phyloP scores from a whole-genome alignment of 2,113 vertebrate genomes.

The Microtus montanus region DNA sequence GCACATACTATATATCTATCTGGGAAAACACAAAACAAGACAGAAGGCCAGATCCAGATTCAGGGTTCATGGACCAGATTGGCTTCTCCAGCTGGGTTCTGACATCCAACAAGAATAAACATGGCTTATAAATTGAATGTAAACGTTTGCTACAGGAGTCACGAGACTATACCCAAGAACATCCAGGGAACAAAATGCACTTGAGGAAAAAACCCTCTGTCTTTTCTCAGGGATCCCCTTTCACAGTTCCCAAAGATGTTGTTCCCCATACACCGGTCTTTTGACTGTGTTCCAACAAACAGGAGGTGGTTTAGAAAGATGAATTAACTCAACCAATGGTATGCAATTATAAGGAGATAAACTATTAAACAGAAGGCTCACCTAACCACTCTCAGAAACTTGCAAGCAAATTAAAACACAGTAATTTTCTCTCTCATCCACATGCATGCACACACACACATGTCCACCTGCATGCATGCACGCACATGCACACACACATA shows the following conservation, averaged over 20 bases:
- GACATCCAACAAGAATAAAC: neutral
- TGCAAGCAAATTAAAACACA: neutral
- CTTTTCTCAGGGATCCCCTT: neutral
- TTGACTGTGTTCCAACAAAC: neutral
- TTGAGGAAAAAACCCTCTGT: neutral
- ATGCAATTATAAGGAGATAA: neutral
- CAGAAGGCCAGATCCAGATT: neutral
- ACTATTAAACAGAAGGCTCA: neutral
- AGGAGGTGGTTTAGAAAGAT: neutral
- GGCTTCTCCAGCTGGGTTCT: neutral
- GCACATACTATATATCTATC: neutral
- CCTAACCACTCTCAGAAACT: neutral
- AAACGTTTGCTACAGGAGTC: neutral
- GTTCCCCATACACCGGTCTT: neutral
- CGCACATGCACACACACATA: neutral
- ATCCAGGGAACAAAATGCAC: neutral
- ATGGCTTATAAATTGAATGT: neutral
- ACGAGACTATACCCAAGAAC: neutral
- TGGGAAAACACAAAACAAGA: neutral
- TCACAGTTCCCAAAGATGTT: neutral
- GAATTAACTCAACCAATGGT: neutral
- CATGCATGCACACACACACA: neutral
- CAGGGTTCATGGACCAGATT: neutral
- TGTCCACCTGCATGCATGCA: neutral
- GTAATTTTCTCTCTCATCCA: neutral